Evolutionary conservation across 1,140 invertebrate species (phyloP).

Genomic region (Lordiphosa mommai): DNA sequence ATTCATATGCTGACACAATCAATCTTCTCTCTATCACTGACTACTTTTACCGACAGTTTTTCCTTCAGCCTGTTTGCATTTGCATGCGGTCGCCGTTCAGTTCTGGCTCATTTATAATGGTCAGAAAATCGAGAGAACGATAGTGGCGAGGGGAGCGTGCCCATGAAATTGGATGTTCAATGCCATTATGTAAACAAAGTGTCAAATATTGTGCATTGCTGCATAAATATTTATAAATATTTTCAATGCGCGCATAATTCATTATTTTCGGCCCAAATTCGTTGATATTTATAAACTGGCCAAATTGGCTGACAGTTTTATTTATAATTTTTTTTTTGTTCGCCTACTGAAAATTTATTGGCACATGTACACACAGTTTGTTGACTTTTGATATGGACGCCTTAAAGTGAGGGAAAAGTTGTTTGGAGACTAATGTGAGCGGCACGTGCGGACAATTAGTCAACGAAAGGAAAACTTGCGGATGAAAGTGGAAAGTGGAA

Average conservation of each 20-base stretch:
- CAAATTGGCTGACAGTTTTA: slow-evolving; percentile 11
- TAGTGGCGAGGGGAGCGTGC: slow-evolving; percentile 22
- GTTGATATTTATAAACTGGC: slow-evolving; percentile 33
- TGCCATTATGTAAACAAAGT: slow-evolving; percentile 51
- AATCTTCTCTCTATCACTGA: slow-evolving; percentile 26
- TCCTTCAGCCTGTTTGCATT: slow-evolving; percentile 30
- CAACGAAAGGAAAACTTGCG: slow-evolving; percentile 1
- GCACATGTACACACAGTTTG: slow-evolving; percentile 36
- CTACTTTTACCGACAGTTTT: slow-evolving; percentile 12
- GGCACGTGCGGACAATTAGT: slow-evolving; percentile 48
- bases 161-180: slow-evolving; percentile 14
- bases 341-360: not conserved
- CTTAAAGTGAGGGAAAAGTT: slow-evolving; percentile 21
- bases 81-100: slow-evolving; percentile 36
- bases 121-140: slow-evolving; percentile 14
- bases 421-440: slow-evolving; percentile 26
- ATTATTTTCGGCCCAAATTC: slow-evolving; percentile 3
- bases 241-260: slow-evolving; percentile 26
- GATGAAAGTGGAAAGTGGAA: not conserved
- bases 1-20: slow-evolving; percentile 40
- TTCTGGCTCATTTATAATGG: slow-evolving; percentile 45
- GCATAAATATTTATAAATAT: slow-evolving; percentile 51
- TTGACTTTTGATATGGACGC: slow-evolving; percentile 41
- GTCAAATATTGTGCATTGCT: slow-evolving; percentile 47
- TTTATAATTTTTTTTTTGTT: slow-evolving; percentile 24